Conservation (phyloP, 2,113 vertebrate species). For the Galeopterus variegatus region DNA sequence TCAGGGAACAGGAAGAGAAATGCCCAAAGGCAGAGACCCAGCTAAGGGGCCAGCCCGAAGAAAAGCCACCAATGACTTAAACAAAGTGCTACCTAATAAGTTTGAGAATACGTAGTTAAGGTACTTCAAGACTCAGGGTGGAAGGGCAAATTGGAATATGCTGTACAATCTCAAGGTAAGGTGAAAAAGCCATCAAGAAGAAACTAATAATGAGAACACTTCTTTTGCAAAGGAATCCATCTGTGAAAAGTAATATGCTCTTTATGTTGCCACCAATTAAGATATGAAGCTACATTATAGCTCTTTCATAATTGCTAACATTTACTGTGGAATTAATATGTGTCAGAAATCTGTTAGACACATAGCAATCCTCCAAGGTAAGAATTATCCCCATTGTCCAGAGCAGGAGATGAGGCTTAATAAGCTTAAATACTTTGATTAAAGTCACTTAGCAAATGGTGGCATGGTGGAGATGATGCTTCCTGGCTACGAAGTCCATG, state of each 20-base stretch:
- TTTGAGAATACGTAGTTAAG: not conserved
- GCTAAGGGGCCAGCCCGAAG: not conserved
- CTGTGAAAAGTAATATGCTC: conserved; percentile 4
- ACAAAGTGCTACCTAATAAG: not conserved
- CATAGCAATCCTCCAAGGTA: not conserved
- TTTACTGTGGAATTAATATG: not conserved
- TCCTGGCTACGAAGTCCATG: not conserved
- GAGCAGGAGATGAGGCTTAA: not conserved
- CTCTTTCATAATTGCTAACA: conserved; percentile 35
- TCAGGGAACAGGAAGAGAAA: not conserved
- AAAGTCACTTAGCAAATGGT: not conserved
- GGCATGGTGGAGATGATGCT: not conserved
- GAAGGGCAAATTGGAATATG: not conserved
- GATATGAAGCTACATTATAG: not conserved
- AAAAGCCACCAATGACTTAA: not conserved
- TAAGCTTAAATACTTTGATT: not conserved
- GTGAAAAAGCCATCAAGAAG: conserved; percentile 5
- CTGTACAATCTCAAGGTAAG: not conserved
- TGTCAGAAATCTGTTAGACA: not conserved
- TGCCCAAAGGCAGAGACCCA: not conserved
- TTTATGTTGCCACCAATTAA: conserved; percentile 12
- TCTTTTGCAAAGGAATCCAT: not conserved
- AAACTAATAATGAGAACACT: conserved; percentile 24
- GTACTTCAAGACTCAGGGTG: not conserved
- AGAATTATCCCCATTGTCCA: conserved; percentile 26